A percentile compares a stretch with the other conserved stretches of the same genome.
phyloP scores from a whole-genome alignment of 2,888 invertebrate species.

The Pogonocherus hispidulus region DNA sequence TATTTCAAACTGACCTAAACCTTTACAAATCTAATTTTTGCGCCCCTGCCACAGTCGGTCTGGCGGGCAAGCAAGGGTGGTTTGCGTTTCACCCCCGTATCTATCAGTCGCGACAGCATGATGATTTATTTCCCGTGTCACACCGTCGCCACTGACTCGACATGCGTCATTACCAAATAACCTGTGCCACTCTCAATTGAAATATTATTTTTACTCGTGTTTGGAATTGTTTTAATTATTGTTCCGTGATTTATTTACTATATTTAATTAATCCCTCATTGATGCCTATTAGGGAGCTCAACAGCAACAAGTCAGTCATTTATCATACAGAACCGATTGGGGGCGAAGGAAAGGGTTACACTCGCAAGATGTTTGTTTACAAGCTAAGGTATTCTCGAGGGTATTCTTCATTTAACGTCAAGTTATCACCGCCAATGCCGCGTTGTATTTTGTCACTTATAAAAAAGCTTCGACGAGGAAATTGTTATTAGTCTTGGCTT shows the following conservation, averaged over 20 bases:
- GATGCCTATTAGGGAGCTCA: conserved; percentile 46
- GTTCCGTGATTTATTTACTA: conserved; percentile 56
- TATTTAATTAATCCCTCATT: conserved; percentile 56
- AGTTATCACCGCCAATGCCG: too few relatives aligned
- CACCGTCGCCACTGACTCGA: conserved; percentile 60
- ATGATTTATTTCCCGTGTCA: conserved; percentile 63
- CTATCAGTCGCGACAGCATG: conserved; percentile 61
- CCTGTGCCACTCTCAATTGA: conserved; percentile 63
- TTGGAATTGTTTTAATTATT: conserved; percentile 51
- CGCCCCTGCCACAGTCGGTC: conserved; percentile 8
- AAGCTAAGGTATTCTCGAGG: too few relatives aligned
- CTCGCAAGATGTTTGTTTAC: not conserved
- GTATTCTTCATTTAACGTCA: not conserved
- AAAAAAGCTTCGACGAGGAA: too few relatives aligned
- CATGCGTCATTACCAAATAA: conserved; percentile 65
- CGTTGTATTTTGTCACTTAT: too few relatives aligned
- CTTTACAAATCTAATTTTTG: too few relatives aligned
- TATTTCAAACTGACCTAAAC: too few relatives aligned
- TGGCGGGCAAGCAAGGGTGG: conserved; percentile 31
- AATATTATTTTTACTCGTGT: conserved; percentile 55
- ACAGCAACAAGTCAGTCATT: conserved; percentile 57
- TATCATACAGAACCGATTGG: conserved; percentile 32
- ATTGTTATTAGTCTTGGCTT: too few relatives aligned
- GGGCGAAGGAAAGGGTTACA: not conserved
- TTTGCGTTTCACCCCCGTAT: conserved; percentile 52